phyloP scores from a whole-genome alignment of 1,140 invertebrate genomes.

The Drosophila kanapiae region DNA sequence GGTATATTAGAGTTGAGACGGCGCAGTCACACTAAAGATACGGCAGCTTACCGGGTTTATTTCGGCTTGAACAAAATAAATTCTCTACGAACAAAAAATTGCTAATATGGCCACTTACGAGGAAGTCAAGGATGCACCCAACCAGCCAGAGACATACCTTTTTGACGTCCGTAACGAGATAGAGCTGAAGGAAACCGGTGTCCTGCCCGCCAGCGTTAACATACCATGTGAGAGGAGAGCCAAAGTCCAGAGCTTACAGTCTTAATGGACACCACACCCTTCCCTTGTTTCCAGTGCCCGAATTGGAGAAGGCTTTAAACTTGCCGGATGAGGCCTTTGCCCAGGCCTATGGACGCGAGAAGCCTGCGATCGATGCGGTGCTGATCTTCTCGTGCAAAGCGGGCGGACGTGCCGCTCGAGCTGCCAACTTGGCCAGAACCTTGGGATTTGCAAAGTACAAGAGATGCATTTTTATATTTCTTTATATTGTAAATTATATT shows the following conservation, averaged over 20 bases:
- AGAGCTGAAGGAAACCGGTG: slow-evolving; percentile 89
- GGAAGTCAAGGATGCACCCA: slow-evolving; percentile 86
- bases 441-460: slow-evolving; percentile 86
- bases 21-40: slow-evolving; percentile 32
- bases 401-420: slow-evolving; percentile 86
- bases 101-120: slow-evolving; percentile 85
- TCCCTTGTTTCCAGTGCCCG: slow-evolving; percentile 83
- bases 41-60: slow-evolving; percentile 15
- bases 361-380: slow-evolving; percentile 85
- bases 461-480: slow-evolving; percentile 2
- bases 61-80: not conserved
- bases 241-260: slow-evolving; percentile 8
- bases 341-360: slow-evolving; percentile 85
- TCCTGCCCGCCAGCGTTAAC: slow-evolving; percentile 89
- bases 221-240: slow-evolving; percentile 88
- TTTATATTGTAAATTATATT: slow-evolving; percentile 46
- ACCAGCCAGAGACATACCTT: slow-evolving; percentile 85
- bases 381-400: slow-evolving; percentile 87
- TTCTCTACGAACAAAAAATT: not conserved
- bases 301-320: slow-evolving; percentile 85
- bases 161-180: slow-evolving; percentile 89
- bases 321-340: slow-evolving; percentile 86
- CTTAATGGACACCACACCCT: slow-evolving; percentile 18
- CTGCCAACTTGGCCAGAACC: slow-evolving; percentile 85
- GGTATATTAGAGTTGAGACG: not conserved